A percentile compares a stretch with the other conserved stretches of the same genome.
Evolutionary conservation across 2,797 vertebrate genomes (phyloP).

Genomic region (Cynopterus sphinx): DNA sequence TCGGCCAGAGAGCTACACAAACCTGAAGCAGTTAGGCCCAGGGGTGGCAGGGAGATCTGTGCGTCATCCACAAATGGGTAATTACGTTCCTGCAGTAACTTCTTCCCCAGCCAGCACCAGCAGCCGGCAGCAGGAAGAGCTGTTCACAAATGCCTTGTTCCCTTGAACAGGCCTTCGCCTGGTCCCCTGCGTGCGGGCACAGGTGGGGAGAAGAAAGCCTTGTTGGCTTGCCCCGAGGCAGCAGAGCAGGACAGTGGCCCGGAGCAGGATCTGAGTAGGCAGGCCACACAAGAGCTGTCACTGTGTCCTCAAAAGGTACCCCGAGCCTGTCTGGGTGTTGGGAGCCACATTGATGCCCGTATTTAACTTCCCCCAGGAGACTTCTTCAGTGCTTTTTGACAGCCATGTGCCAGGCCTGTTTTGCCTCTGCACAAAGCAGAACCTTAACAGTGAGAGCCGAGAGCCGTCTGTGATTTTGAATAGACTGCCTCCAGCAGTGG

Average conservation of each 20-base stretch:
- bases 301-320: background rate
- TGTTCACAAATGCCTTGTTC: background rate
- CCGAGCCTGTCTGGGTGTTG: fast-evolving
- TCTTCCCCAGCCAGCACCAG: background rate
- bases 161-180: background rate
- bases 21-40: background rate
- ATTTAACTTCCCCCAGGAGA: background rate
- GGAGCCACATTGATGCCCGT: fast-evolving
- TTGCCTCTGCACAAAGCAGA: background rate
- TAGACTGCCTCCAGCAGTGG: background rate
- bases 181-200: background rate
- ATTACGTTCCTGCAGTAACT: background rate
- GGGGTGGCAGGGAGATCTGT: background rate
- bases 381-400: background rate
- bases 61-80: background rate
- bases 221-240: background rate
- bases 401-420: background rate
- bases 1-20: background rate
- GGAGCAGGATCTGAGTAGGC: background rate
- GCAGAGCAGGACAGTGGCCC: background rate
- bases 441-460: background rate
- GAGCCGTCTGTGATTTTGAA: background rate
- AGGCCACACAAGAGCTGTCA: background rate
- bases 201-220: background rate
- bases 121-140: background rate